Evolutionary conservation across 2,113 vertebrate genomes (phyloP).

Genomic region (Promerops cafer): DNA sequence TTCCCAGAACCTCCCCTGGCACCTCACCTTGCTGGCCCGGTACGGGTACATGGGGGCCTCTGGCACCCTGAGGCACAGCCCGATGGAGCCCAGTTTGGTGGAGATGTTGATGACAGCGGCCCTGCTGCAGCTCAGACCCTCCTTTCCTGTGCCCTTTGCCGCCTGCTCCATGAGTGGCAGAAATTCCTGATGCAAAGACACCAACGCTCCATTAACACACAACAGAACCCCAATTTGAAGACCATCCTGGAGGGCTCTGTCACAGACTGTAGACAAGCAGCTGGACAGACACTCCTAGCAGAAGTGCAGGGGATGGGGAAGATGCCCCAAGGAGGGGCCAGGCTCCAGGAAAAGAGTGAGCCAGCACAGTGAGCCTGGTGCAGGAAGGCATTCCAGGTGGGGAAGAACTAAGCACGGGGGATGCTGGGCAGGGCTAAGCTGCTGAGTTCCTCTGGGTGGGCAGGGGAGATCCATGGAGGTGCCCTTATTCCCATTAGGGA

Average conservation of each 20-base stretch:
- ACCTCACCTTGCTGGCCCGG: conserved; percentile 45
- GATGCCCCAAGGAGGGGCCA: background rate
- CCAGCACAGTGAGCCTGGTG: fast-evolving
- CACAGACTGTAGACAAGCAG: background rate
- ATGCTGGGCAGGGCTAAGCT: background rate
- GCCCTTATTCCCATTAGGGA: background rate
- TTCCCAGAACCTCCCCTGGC: background rate
- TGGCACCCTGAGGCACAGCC: background rate
- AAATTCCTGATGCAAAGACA: conserved; percentile 17
- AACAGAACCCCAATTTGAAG: background rate
- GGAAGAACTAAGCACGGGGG: background rate
- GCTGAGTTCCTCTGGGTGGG: background rate
- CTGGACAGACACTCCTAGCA: background rate
- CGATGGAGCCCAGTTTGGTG: conserved; percentile 6
- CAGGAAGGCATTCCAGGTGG: background rate
- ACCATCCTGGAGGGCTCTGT: background rate
- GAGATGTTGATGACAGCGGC: background rate
- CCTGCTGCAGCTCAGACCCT: conserved; percentile 20
- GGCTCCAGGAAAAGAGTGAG: background rate
- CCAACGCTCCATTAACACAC: fast-evolving
- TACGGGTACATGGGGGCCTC: conserved; percentile 1
- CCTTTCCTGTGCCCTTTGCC: fast-evolving
- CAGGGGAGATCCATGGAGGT: background rate
- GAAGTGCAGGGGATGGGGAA: background rate
- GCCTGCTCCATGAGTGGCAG: conserved; percentile 29